Conservation (phyloP, 2,888 invertebrate species). For the Ecliptopera silaceata region DNA sequence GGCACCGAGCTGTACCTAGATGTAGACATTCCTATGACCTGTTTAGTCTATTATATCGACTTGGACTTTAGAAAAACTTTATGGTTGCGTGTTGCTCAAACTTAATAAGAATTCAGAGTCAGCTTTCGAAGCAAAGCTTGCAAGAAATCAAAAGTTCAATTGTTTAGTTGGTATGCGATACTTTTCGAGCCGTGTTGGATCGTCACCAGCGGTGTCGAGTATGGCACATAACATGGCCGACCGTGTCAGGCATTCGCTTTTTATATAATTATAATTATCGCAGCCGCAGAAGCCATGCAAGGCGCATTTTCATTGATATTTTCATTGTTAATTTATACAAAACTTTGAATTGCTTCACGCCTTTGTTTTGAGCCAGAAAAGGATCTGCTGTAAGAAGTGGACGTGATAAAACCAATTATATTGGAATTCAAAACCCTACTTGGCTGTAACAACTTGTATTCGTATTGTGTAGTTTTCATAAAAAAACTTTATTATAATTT, state of each 20-base stretch:
- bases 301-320: conserved; percentile 15
- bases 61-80: conserved; percentile 9
- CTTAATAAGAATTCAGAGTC: conserved; percentile 14
- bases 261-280: conserved; percentile 16
- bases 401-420: background rate
- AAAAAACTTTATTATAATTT: too few relatives aligned
- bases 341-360: conserved; percentile 20
- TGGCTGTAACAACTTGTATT: background rate
- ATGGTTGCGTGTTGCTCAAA: conserved; percentile 19
- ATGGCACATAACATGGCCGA: conserved; percentile 27
- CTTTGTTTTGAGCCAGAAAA: conserved; percentile 10
- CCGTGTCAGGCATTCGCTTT: conserved; percentile 21
- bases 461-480: too few relatives aligned
- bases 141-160: conserved; percentile 26
- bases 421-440: conserved; percentile 1
- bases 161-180: conserved; percentile 25
- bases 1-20: conserved; percentile 11
- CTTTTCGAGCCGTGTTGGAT: conserved; percentile 17
- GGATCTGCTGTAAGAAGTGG: conserved; percentile 7
- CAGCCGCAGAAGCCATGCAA: conserved; percentile 6
- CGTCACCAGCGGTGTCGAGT: conserved; percentile 27
- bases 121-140: conserved; percentile 10
- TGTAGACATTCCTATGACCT: conserved; percentile 3
- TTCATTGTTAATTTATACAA: conserved; percentile 14
- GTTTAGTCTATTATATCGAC: conserved; percentile 11